Evolutionary conservation across 2,797 vertebrate species (phyloP), one percentile per base, ranked within the genome.

Genomic region (Rhinatrema bivittatum): DNA sequence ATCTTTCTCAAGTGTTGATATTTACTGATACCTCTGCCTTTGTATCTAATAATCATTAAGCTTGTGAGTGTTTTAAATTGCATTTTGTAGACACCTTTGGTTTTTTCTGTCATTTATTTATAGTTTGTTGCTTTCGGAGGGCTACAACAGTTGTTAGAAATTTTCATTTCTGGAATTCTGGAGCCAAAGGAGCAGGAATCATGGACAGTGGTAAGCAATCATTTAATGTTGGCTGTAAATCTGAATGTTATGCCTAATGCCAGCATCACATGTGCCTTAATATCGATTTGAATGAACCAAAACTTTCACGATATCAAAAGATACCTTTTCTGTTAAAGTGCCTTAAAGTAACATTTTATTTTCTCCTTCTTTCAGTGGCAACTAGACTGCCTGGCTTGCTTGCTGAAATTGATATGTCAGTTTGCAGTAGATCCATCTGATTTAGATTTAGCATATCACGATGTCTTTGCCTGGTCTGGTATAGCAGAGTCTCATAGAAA

Each of bases 351-450:
- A n/a, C n/a, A n/a, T n/a, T n/a, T n/a, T n/a, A n/a, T n/a, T n/a
- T n/a, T n/a, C n/a, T 49, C 8, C 30, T 27, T 39, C n/a, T 14
- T 36, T 28, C 66, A 99, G 95, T 99, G 95, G 95, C 87, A 97
- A 67, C 82, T 99, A 56, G 95, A 98, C 81, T 99, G 94, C 63
- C 87, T 99, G 39, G 95, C 95, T 29, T 98, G 95, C 64, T 82
- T 99, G 67, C 80, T 98, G 72, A 99, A 99, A 79, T 73, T 99
- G 44, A 95, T 99, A 68, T 97, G 94, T 73, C 95, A 99, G 79
- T 99, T 99, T 62, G 95, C 94, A 1, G 92, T 99, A 65, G 95
- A 99, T 68, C 93, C 95, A 0, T 89, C 92, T 0, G 94, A 99
- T 62, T 70, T 99, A 68, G 95, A 99, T 68, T 76, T 99, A 63